phyloP scores from a whole-genome alignment of 64 coral and sea anemone genomes.

The Exaiptasia diaphana region DNA sequence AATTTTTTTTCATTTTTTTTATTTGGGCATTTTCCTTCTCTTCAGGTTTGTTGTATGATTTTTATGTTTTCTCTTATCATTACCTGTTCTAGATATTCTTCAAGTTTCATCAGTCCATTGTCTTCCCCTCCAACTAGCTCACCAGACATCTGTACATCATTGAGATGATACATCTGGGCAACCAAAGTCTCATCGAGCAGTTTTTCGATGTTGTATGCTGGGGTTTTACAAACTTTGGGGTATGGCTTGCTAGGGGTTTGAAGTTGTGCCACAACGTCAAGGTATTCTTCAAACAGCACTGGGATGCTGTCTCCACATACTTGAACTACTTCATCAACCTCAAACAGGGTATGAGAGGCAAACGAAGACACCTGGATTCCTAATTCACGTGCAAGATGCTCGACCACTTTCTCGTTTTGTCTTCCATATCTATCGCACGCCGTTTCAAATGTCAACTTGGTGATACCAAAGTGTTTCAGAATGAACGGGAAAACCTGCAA shows the following conservation, averaged over 20 bases:
- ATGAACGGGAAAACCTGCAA: conserved; percentile 33
- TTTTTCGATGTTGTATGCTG: not conserved
- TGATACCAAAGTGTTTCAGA: conserved; percentile 12
- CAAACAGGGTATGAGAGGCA: conserved; percentile 37
- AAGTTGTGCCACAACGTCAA: conserved; percentile 26
- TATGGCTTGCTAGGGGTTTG: not conserved
- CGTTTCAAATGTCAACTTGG: conserved; percentile 38
- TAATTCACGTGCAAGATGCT: conserved; percentile 15
- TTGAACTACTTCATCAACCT: not conserved
- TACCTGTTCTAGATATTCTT: not conserved
- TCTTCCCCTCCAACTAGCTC: not conserved
- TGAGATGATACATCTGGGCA: not conserved
- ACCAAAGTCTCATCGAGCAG: not conserved
- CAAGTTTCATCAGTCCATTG: not conserved
- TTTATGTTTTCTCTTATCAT: not conserved
- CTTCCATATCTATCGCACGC: conserved; percentile 35
- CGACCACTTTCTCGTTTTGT: conserved; percentile 38
- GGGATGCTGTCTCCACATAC: not conserved
- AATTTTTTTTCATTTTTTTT: no score
- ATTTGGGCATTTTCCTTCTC: no score
- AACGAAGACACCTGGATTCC: conserved; percentile 20
- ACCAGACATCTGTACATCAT: not conserved
- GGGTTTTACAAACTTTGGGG: not conserved
- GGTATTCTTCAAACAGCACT: conserved; percentile 16
- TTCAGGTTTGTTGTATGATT: no score